These are phyloP conservation scores for Hemiprocne comata DNA, from an alignment of 2,113 vertebrate genomes.

Conservation along the genomic window DNA sequence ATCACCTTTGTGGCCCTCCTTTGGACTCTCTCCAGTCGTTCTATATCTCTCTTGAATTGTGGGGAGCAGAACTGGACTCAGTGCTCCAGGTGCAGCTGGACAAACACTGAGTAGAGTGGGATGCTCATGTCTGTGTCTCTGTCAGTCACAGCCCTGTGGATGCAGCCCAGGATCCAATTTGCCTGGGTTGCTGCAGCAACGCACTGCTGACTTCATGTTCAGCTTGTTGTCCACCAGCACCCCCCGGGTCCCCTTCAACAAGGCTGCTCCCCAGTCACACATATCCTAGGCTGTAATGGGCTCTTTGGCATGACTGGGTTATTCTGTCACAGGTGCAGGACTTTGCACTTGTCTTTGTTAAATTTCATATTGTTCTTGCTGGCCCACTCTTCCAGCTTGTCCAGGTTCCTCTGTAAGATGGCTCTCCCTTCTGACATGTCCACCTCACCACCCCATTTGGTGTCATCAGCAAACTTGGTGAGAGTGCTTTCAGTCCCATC, in stretches of 20 bases:
- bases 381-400: background rate
- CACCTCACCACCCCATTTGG: background rate
- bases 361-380: background rate
- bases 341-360: background rate
- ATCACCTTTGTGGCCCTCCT: background rate
- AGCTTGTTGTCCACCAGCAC: background rate
- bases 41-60: background rate
- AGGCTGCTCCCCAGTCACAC: background rate
- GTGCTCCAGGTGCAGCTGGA: accelerated
- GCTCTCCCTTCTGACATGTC: background rate
- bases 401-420: background rate
- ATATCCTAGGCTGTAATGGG: background rate
- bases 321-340: background rate
- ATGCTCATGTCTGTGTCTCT: background rate
- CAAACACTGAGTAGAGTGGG: accelerated
- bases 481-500: background rate
- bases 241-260: background rate
- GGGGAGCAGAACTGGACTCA: background rate
- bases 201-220: background rate
- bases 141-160: accelerated
- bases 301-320: background rate
- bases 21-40: background rate
- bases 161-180: accelerated
- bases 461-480: background rate
- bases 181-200: accelerated